Conservation (phyloP, 1,140 invertebrate genomes). For the Pogonomyrmex barbatus region DNA sequence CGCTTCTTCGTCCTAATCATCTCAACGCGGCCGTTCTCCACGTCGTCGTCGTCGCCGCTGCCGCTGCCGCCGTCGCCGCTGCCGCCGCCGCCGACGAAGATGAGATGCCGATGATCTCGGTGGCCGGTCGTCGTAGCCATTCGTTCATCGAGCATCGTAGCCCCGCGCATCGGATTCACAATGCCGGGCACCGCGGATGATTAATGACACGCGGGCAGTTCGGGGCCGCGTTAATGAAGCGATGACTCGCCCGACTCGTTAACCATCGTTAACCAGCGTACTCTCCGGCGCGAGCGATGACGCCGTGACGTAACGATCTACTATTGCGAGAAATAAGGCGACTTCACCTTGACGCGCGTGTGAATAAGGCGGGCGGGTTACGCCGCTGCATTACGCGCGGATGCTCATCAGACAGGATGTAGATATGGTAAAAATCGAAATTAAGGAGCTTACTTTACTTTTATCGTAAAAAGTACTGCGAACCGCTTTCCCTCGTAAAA, state of each 20-base stretch:
- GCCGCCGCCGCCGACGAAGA: conserved; percentile 19
- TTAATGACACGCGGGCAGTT: conserved; percentile 71
- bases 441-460: conserved; percentile 48
- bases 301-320: conserved; percentile 50
- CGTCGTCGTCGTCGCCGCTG: not conserved
- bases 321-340: conserved; percentile 47
- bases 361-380: conserved; percentile 39
- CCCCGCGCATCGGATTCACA: conserved; percentile 30
- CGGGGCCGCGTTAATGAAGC: conserved; percentile 74
- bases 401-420: conserved; percentile 25
- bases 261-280: conserved; percentile 62
- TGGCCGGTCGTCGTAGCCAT: conserved; percentile 59
- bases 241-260: conserved; percentile 72
- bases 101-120: conserved; percentile 49
- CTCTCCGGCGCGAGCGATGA: conserved; percentile 45
- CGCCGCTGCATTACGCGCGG: conserved; percentile 47
- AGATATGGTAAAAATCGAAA: conserved; percentile 11
- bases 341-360: conserved; percentile 28
- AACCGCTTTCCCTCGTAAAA: not conserved
- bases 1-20: conserved; percentile 57
- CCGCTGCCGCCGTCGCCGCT: not conserved
- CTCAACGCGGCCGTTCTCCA: conserved; percentile 23
- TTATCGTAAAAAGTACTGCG: not conserved
- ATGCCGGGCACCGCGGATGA: conserved; percentile 70
- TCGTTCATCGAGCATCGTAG: conserved; percentile 48